A percentile compares a stretch with the other conserved stretches of the same genome.
phyloP scores from a whole-genome alignment of 2,888 invertebrate genomes.

The Ethmia dodecea region DNA sequence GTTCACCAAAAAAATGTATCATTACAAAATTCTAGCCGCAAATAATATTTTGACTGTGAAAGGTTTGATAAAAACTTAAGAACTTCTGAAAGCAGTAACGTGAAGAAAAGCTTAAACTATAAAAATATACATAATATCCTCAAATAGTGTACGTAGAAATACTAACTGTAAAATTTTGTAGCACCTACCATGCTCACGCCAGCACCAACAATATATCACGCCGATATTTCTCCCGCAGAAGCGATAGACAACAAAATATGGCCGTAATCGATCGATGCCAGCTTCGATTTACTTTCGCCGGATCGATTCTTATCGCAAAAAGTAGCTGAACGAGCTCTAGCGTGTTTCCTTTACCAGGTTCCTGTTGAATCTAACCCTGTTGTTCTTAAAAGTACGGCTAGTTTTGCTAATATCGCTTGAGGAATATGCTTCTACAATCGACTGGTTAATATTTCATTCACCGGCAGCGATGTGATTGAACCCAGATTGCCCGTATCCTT shows the following conservation, averaged over 20 bases:
- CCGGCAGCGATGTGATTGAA: constrained; percentile 63
- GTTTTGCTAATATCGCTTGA: constrained; percentile 14
- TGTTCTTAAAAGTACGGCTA: constrained; percentile 21
- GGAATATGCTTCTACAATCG: constrained; percentile 27
- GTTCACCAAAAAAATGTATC: too few relatives aligned
- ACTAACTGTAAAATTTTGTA: too few relatives aligned
- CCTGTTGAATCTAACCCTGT: constrained; percentile 30
- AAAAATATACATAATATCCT: too few relatives aligned
- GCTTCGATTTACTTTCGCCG: constrained; percentile 64
- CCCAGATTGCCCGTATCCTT: constrained; percentile 57
- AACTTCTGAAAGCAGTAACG: too few relatives aligned
- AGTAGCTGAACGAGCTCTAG: constrained; percentile 33
- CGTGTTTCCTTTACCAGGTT: constrained; percentile 32
- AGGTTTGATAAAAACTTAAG: too few relatives aligned
- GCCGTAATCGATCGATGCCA: constrained; percentile 42
- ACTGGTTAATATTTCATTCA: constrained; percentile 55
- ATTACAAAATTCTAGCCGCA: too few relatives aligned
- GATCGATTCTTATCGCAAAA: constrained; percentile 55
- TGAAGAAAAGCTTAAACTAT: too few relatives aligned
- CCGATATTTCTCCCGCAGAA: too few relatives aligned
- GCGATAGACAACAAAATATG: constrained; percentile 29
- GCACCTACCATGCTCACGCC: too few relatives aligned
- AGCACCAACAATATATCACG: too few relatives aligned
- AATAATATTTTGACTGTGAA: too few relatives aligned
- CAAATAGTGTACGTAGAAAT: too few relatives aligned